A percentile compares a stretch with the other conserved stretches of the same genome.
These are phyloP conservation scores for Trichogramma pretiosum DNA, from an alignment of 1,140 invertebrate genomes.

Conservation along the genomic window DNA sequence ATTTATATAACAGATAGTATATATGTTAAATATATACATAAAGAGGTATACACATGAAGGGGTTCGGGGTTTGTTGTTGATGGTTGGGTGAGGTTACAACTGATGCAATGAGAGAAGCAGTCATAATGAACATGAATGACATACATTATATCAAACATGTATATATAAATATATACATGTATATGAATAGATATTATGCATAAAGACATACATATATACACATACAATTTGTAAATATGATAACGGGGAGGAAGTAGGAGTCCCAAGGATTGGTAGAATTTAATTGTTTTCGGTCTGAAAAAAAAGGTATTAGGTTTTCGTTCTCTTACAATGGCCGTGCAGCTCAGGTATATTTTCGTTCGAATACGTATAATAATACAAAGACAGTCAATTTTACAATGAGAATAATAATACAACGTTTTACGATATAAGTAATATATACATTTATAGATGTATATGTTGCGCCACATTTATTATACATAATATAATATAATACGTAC, in stretches of 20 bases:
- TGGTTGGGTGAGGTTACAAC: neutral
- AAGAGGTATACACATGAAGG: neutral
- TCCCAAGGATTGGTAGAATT: no score
- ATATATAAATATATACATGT: slow-evolving; percentile 2
- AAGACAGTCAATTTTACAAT: neutral
- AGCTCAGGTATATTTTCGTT: neutral
- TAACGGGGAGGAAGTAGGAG: neutral
- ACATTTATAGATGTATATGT: no score
- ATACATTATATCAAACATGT: neutral
- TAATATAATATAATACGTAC: no score
- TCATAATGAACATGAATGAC: slow-evolving; percentile 10
- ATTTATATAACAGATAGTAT: no score
- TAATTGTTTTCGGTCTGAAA: no score
- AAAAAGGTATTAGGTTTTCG: no score
- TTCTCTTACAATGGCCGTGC: neutral
- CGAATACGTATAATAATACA: no score
- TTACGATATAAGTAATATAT: no score
- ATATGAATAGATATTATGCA: neutral
- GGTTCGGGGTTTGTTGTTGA: neutral
- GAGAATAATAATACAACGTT: no score
- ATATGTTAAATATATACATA: no score
- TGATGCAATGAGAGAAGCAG: slow-evolving; percentile 8
- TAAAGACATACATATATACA: neutral
- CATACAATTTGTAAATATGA: no score
- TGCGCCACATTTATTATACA: no score